Evolutionary conservation across 2,113 vertebrate genomes (phyloP), one percentile per base, ranked within the genome.

Genomic region (Chionomys nivalis): DNA sequence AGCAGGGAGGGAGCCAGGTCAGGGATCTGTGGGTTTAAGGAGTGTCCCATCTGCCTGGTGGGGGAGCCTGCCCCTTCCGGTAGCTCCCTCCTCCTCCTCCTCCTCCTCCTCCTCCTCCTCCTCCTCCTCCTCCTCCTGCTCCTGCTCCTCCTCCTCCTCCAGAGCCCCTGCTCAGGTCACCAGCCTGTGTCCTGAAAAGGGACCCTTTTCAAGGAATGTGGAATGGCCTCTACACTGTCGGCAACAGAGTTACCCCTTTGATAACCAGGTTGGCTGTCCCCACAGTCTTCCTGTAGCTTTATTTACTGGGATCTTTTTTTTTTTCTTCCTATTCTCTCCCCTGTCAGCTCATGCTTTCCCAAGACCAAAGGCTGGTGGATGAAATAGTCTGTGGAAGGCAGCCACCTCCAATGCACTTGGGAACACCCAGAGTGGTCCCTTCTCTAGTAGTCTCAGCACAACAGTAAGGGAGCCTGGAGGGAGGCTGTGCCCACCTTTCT

Each of bases 21-120:
- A 96, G 85, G 94, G 96, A 96, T 96, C 96, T 97, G 91, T 93
- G 94, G 94, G 97, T 97, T 97, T 96, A 94, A 98, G 97, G 97
- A 97, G 96, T 92, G 95, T 94, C 96, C 94, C 95, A 94, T 97
- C 94, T 96, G 88, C 92, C 86, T 39, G 52, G 90, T 44, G 21
- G 47, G 86, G 66, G 9, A 44, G 42, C 49, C 90, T 13, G 6
- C 85, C 97, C 85, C 86, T 97, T 96, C 96, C 89, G 55, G 93
- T 17, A 55, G 42, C 72, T 58, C 5, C 17, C 76, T 65, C 55
- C 52, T 36, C 52, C 14, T 52, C 52, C 52, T 52, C 52, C 52
- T 52, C 52, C 44, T 36, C 52, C 13, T 52, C 49, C 49, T 47
- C 47, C 47, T 47, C 47, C 5, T 47, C 49, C 49, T 52, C 49